Evolutionary conservation across 2,797 vertebrate species (phyloP), one percentile per base, ranked within the genome.

Genomic region (Alosa sapidissima): DNA sequence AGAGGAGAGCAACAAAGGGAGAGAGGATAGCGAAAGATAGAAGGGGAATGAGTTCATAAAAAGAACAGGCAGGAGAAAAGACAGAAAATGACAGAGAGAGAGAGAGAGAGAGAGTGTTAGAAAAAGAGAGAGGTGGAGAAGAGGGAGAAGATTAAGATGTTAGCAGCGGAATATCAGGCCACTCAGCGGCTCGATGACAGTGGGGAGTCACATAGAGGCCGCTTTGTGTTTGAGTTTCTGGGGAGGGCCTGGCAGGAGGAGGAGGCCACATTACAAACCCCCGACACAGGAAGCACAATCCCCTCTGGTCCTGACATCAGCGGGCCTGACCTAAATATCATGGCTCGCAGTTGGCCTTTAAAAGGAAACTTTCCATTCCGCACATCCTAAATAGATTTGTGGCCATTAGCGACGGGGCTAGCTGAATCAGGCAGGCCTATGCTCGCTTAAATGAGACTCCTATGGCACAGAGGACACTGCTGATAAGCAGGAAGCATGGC

Each of bases 311-410:
- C 54, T 83, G 85, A 87, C 83, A 87, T 86, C 86, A 85, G 83
- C 81, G 81, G 65, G 60, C 65, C 60, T 89, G 88, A 89, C 87
- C 88, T 84, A 86, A 87, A 88, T 88, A 87, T 81, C 48, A 52
- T 82, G 33, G 83, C 85, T 75, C 60, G 83, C 54, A 72, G 82
- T 83, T 65, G 82, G n/a, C 78, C 81, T 83, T 83, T 58, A 81
- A 62, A 83, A 88, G 45, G 41, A 85, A 49, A 65, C 83, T 81
- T 84, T 81, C 84, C 82, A 62, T 84, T 82, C 85, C 19, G 75
- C 65, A 41, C 41, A 75, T 75, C 68, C 68, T 75, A 75, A 75
- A 75, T 75, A 41, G 33, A 75, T 75, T 75, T 75, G 36, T 28
- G 33, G 68, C 68, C 68, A 75, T 75, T 75, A 75, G 68, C 3